These are phyloP conservation scores for Cyclargus thomasi DNA, from an alignment of 1,140 invertebrate genomes.

Conservation along the genomic window DNA sequence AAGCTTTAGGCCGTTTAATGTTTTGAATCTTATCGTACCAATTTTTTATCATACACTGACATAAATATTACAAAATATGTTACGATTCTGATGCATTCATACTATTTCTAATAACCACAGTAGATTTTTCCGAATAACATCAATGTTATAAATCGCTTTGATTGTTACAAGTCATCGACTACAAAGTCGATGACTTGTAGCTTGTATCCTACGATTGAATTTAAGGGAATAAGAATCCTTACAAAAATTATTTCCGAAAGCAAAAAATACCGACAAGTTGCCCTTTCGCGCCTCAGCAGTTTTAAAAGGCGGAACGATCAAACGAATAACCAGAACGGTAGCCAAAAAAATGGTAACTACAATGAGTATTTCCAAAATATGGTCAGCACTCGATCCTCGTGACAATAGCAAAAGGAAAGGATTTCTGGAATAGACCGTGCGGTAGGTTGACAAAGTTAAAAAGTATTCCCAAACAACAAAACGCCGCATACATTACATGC, in stretches of 20 bases:
- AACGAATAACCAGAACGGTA: constrained; percentile 9
- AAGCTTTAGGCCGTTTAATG: background rate
- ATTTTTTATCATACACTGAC: too few relatives aligned
- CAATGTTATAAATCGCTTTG: too few relatives aligned
- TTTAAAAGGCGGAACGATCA: constrained; percentile 7
- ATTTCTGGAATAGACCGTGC: constrained; percentile 20
- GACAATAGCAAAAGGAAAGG: constrained; percentile 13
- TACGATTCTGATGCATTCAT: too few relatives aligned
- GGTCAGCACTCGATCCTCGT: constrained; percentile 10
- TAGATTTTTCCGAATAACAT: too few relatives aligned
- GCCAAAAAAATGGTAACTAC: background rate
- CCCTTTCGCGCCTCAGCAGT: background rate
- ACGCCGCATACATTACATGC: constrained; percentile 25
- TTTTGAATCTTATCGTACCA: too few relatives aligned
- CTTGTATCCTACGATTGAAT: too few relatives aligned
- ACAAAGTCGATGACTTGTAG: too few relatives aligned
- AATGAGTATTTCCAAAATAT: constrained; percentile 1
- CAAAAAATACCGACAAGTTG: background rate
- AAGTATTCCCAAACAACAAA: constrained; percentile 27
- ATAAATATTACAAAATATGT: too few relatives aligned
- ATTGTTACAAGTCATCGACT: too few relatives aligned
- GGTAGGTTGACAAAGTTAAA: constrained; percentile 18
- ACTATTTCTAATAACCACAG: too few relatives aligned
- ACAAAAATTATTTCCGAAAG: background rate
- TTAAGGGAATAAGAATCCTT: too few relatives aligned